Percentiles rank a stretch among this genome's conserved stretches.
These are phyloP conservation scores for Serranus cabrilla DNA, from an alignment of 2,797 vertebrate species.

Conservation along the genomic window DNA sequence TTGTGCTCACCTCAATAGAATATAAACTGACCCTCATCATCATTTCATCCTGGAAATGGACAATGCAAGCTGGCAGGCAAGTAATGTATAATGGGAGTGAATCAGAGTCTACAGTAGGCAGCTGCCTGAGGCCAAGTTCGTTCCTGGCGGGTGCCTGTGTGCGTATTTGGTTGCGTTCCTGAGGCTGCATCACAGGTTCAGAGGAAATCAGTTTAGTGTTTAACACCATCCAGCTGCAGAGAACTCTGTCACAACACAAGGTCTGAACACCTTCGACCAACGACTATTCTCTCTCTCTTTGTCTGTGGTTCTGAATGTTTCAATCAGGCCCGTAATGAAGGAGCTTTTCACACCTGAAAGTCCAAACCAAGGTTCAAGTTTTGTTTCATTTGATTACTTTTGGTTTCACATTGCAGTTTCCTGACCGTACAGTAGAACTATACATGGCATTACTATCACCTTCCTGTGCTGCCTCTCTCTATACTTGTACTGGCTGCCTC, in stretches of 20 bases:
- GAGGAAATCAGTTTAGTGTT: conserved; percentile 3
- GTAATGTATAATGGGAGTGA: conserved; percentile 6
- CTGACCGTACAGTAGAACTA: too few relatives aligned
- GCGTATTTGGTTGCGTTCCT: neutral
- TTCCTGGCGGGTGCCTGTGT: neutral
- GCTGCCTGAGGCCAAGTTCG: neutral
- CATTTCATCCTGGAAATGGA: conserved; percentile 19
- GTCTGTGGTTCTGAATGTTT: neutral
- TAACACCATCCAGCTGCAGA: neutral
- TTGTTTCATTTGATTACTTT: too few relatives aligned
- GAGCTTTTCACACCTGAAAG: too few relatives aligned
- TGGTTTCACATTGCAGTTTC: too few relatives aligned
- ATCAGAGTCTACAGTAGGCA: neutral
- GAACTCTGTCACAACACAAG: neutral
- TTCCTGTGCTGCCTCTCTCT: too few relatives aligned
- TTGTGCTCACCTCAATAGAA: neutral
- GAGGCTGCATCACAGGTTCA: neutral
- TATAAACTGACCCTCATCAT: neutral
- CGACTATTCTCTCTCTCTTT: neutral
- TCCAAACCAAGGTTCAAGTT: too few relatives aligned
- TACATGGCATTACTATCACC: too few relatives aligned
- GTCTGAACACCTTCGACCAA: neutral
- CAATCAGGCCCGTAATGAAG: neutral
- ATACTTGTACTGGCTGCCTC: too few relatives aligned
- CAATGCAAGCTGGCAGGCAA: conserved; percentile 10